These are phyloP conservation scores for Blastomussa wellsi DNA, from an alignment of 92 coral and sea anemone genomes.

Conservation along the genomic window DNA sequence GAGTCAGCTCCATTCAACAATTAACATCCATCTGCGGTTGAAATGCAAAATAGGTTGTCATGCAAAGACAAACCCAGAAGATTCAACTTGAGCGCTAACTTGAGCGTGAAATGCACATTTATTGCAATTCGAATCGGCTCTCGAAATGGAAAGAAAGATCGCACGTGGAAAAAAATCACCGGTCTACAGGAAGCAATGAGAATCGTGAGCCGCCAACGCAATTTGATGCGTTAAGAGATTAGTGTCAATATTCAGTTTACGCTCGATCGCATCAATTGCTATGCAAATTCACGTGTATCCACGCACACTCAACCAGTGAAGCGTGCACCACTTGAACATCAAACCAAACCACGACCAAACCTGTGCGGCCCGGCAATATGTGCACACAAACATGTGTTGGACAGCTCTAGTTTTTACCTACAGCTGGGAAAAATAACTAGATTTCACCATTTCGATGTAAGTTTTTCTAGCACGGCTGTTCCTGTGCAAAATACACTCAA, in stretches of 20 bases:
- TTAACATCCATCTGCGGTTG: slow-evolving; percentile 35
- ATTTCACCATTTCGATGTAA: background rate
- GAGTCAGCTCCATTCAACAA: slow-evolving; percentile 37
- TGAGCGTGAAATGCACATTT: background rate
- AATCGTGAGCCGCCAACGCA: slow-evolving; percentile 30
- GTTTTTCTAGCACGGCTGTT: slow-evolving; percentile 17
- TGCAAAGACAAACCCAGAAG: slow-evolving; percentile 15
- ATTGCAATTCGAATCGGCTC: background rate
- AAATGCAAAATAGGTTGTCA: slow-evolving; percentile 42
- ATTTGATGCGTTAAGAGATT: slow-evolving; percentile 4
- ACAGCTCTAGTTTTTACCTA: background rate
- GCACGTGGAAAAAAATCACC: background rate
- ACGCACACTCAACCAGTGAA: slow-evolving; percentile 16
- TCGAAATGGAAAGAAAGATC: background rate
- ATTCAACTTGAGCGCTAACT: background rate
- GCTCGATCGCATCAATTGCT: slow-evolving; percentile 37
- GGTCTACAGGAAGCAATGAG: no score
- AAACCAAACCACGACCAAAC: background rate
- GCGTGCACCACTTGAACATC: slow-evolving; percentile 3
- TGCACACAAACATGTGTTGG: background rate
- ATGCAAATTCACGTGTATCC: slow-evolving; percentile 35
- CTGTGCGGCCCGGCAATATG: background rate
- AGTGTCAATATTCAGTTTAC: slow-evolving; percentile 43
- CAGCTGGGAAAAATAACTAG: background rate
- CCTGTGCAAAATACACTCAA: slow-evolving; percentile 25